These are phyloP conservation scores for Phrynosoma platyrhinos DNA, from an alignment of 2,113 vertebrate genomes.

Conservation along the genomic window DNA sequence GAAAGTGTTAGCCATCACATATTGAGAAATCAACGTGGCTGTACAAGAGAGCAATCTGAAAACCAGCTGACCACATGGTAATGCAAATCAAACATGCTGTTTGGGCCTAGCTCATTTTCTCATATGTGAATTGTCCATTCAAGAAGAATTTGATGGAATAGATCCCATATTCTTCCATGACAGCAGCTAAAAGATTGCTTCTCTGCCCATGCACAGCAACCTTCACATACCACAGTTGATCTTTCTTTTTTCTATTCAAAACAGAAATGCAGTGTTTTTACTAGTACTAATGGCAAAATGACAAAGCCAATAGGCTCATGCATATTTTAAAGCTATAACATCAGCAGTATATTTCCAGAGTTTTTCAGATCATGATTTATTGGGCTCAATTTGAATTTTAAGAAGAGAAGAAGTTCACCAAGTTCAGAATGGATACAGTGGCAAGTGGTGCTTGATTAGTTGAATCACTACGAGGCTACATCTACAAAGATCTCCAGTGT, in stretches of 20 bases:
- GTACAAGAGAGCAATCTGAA: neutral
- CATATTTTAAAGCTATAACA: neutral
- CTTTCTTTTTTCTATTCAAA: neutral
- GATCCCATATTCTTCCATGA: neutral
- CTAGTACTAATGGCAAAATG: neutral
- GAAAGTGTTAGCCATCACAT: no score
- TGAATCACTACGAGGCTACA: neutral
- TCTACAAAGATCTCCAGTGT: neutral
- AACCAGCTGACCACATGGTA: neutral
- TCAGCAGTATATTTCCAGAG: neutral
- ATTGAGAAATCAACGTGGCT: neutral
- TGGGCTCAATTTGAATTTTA: neutral
- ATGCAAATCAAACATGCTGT: neutral
- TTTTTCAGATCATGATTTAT: neutral
- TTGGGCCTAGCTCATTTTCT: neutral
- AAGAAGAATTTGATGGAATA: neutral
- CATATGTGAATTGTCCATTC: neutral
- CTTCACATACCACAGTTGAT: neutral
- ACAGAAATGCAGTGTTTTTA: neutral
- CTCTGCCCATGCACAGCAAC: neutral
- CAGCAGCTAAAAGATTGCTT: neutral
- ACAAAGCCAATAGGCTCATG: neutral
- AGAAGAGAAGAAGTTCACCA: neutral
- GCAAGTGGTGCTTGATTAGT: neutral
- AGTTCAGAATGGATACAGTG: neutral